Conservation (phyloP, 2,888 invertebrate genomes). For the Laothoe populi region DNA sequence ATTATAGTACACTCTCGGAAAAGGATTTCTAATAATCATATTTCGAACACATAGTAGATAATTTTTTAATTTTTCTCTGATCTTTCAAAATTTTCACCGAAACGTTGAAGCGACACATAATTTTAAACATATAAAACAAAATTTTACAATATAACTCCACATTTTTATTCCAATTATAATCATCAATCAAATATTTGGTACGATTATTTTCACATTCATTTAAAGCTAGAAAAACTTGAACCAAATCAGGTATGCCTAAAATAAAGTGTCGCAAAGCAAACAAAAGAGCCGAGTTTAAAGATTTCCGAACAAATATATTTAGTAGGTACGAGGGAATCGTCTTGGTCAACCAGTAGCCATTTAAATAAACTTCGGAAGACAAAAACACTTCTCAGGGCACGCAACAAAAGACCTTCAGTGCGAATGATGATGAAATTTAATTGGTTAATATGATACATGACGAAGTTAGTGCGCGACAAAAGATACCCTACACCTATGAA, state of each 20-base stretch:
- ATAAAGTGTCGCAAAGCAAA: slow-evolving; percentile 20
- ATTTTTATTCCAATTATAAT: slow-evolving; percentile 3
- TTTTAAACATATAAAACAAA: background rate
- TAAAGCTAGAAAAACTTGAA: slow-evolving; percentile 2
- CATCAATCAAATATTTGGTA: background rate
- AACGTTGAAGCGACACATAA: slow-evolving; percentile 12
- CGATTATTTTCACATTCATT: background rate
- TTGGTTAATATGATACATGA: slow-evolving; percentile 60
- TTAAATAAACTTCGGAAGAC: slow-evolving; percentile 7
- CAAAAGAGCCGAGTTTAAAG: background rate
- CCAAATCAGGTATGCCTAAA: background rate
- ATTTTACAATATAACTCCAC: background rate
- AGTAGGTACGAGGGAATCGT: slow-evolving; percentile 14
- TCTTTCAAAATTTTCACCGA: background rate
- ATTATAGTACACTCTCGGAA: background rate
- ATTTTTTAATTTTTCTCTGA: background rate
- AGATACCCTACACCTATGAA: slow-evolving; percentile 49
- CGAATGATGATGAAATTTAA: slow-evolving; percentile 58
- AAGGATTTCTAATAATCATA: slow-evolving; percentile 7
- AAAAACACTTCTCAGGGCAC: slow-evolving; percentile 36
- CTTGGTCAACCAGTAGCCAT: background rate
- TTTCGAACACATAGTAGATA: background rate
- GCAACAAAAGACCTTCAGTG: slow-evolving; percentile 55
- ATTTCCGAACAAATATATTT: background rate
- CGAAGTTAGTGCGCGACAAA: slow-evolving; percentile 50